These are phyloP conservation scores for Coregonus ussuriensis DNA, from an alignment of 2,797 vertebrate species.

Conservation along the genomic window DNA sequence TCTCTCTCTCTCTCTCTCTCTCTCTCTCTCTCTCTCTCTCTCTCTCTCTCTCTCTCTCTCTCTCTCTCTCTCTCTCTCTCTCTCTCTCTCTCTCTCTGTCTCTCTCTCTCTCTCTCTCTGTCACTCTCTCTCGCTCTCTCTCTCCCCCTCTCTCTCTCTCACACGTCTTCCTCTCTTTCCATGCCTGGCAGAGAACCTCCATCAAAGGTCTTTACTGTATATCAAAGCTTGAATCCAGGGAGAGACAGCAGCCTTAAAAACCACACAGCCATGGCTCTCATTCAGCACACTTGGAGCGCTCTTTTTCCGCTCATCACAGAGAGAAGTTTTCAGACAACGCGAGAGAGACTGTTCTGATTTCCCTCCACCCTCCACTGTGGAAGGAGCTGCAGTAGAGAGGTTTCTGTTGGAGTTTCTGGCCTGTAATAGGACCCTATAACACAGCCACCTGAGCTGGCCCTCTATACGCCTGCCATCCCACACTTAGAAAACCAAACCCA, in stretches of 20 bases:
- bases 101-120: constrained; percentile 3
- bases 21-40: constrained; percentile 24
- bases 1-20: constrained; percentile 50
- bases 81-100: constrained; percentile 57
- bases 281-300: constrained; percentile 77
- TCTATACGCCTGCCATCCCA: constrained; percentile 38
- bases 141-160: constrained; percentile 44
- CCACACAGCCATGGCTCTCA: constrained; percentile 78
- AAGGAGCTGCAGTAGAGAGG: constrained; percentile 56
- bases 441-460: constrained; percentile 61
- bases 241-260: constrained; percentile 78
- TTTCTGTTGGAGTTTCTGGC: constrained; percentile 63
- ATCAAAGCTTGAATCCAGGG: constrained; percentile 75
- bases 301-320: constrained; percentile 81
- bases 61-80: constrained; percentile 54
- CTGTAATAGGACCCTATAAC: constrained; percentile 51
- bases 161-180: constrained; percentile 73
- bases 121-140: constrained; percentile 41
- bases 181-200: constrained; percentile 75
- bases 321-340: constrained; percentile 73
- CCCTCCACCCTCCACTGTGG: constrained; percentile 44
- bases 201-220: constrained; percentile 83
- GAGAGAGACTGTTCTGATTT: constrained; percentile 67
- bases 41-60: constrained; percentile 63
- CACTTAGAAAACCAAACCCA: constrained; percentile 61